Evolutionary conservation across 2,113 vertebrate genomes (phyloP).

Genomic region (Chamaea fasciata): DNA sequence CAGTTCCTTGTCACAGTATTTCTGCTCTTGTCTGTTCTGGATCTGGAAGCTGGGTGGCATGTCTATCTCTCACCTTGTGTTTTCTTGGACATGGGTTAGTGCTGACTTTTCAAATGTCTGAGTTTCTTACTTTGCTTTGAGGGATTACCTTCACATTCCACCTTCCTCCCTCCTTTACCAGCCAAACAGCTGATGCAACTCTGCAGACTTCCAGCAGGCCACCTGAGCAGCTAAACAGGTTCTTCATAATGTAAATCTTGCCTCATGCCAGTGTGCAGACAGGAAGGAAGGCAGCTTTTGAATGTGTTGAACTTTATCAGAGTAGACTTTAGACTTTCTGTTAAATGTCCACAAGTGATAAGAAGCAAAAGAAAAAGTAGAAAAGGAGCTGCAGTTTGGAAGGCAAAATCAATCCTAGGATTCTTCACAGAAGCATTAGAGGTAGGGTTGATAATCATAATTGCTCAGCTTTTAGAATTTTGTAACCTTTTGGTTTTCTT

Average conservation of each 20-base stretch:
- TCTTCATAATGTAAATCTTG: background rate
- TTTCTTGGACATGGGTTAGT: background rate
- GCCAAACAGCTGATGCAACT: background rate
- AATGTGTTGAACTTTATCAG: background rate
- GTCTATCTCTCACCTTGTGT: background rate
- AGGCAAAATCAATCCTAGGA: background rate
- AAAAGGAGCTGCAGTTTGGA: background rate
- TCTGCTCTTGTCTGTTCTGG: background rate
- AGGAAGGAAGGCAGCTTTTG: background rate
- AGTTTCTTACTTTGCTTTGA: background rate
- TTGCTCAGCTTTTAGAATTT: background rate
- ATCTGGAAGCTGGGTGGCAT: background rate
- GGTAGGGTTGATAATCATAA: background rate
- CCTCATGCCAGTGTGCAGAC: background rate
- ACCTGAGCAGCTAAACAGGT: constrained; percentile 15
- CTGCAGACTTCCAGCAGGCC: background rate
- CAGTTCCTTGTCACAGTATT: background rate
- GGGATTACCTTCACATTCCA: background rate
- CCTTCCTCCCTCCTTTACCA: background rate
- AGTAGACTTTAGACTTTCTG: constrained; percentile 48
- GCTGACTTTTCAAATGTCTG: background rate
- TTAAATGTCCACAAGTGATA: background rate
- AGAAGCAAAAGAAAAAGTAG: background rate
- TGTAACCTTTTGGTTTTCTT: background rate
- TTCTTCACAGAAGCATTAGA: background rate